These are phyloP conservation scores for Oryzias woworae DNA, from an alignment of 2,113 vertebrate species.

Conservation along the genomic window DNA sequence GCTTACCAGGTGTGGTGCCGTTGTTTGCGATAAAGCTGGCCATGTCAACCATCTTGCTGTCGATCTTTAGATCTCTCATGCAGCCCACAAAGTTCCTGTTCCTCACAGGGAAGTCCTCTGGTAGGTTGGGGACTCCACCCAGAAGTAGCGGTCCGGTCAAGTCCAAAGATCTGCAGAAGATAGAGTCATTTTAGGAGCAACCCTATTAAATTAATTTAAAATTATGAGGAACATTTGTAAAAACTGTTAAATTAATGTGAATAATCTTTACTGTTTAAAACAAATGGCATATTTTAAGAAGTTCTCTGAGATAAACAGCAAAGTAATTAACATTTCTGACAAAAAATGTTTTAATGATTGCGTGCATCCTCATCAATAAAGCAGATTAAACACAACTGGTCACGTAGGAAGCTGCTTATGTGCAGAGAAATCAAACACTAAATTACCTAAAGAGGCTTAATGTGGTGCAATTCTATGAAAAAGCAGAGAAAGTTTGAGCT, in stretches of 20 bases:
- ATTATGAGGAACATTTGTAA: background rate
- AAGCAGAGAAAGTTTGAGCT: background rate
- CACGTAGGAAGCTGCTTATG: constrained; percentile 44
- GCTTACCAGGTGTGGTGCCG: constrained; percentile 87
- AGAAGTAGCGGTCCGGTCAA: constrained; percentile 92
- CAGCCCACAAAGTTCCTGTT: constrained; percentile 94
- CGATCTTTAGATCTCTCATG: constrained; percentile 92
- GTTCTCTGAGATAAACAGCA: background rate
- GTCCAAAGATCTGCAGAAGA: constrained; percentile 86
- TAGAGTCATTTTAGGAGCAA: background rate
- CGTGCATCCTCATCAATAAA: constrained; percentile 2
- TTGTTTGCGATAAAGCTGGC: constrained; percentile 94
- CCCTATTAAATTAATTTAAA: background rate
- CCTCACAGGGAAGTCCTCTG: constrained; percentile 92
- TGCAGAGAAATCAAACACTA: constrained; percentile 46
- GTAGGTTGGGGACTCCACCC: constrained; percentile 93
- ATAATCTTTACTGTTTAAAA: too few relatives aligned
- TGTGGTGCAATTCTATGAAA: constrained; percentile 18
- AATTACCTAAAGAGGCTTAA: constrained; percentile 26
- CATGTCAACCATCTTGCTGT: constrained; percentile 89
- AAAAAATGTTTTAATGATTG: constrained; percentile 7
- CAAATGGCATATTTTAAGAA: background rate
- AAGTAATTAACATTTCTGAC: background rate
- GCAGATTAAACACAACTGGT: constrained; percentile 13
- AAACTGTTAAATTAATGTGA: too few relatives aligned